Conservation (phyloP, 2,888 invertebrate species). For the Drosophila anomalata region DNA sequence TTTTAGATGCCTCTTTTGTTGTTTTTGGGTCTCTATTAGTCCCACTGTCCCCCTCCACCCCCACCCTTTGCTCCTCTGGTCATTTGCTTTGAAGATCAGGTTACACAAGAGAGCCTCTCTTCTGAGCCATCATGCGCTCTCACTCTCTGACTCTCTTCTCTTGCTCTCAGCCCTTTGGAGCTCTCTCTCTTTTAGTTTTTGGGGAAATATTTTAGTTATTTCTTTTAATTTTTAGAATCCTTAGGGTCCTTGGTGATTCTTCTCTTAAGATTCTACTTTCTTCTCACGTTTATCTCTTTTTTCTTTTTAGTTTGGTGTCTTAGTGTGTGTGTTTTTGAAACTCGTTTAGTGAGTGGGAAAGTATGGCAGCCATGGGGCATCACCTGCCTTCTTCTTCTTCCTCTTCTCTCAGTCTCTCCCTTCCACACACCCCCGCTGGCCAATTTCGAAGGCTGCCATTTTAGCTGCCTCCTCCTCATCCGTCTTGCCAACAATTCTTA, state of each 20-base stretch:
- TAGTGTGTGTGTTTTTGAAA: slow-evolving; percentile 26
- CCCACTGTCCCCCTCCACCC: not conserved
- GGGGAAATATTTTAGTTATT: too few relatives aligned
- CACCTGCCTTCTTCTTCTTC: slow-evolving; percentile 5
- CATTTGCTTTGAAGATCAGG: slow-evolving; percentile 51
- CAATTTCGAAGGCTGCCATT: slow-evolving; percentile 63
- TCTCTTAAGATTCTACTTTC: not conserved
- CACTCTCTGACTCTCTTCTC: slow-evolving; percentile 9
- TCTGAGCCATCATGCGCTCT: not conserved
- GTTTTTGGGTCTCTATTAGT: slow-evolving; percentile 26
- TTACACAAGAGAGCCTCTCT: slow-evolving; percentile 55
- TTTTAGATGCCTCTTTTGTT: slow-evolving; percentile 27
- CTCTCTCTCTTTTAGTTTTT: too few relatives aligned
- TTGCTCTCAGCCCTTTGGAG: slow-evolving; percentile 5
- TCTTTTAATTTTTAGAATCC: too few relatives aligned
- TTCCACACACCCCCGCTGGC: slow-evolving; percentile 8
- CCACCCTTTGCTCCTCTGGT: not conserved
- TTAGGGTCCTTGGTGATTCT: too few relatives aligned
- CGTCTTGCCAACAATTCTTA: slow-evolving; percentile 19
- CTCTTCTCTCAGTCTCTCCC: not conserved
- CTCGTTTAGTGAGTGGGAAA: slow-evolving; percentile 58
- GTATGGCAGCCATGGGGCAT: slow-evolving; percentile 26
- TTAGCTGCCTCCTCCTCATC: slow-evolving; percentile 9
- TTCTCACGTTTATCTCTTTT: not conserved
- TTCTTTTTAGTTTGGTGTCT: not conserved